Conservation (phyloP, 2,888 invertebrate genomes). For the Melieria picta region DNA sequence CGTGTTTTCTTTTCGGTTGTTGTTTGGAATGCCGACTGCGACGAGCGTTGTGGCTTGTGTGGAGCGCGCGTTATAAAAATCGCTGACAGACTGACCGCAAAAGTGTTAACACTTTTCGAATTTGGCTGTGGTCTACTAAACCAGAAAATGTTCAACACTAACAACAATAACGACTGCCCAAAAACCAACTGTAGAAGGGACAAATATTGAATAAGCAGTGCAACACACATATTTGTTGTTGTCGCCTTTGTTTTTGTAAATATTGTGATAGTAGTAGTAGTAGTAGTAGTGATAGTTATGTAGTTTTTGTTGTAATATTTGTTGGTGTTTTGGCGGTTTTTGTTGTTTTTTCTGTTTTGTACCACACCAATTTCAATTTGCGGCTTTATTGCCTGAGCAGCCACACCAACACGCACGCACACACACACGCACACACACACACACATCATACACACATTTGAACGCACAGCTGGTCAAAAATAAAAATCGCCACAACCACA, state of each 20-base stretch:
- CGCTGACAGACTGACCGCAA: constrained; percentile 31
- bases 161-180: constrained; percentile 16
- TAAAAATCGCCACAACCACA: background rate
- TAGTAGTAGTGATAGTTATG: too few relatives aligned
- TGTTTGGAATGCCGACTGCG: too few relatives aligned
- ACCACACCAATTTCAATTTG: constrained; percentile 39
- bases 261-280: too few relatives aligned
- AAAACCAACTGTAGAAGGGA: background rate
- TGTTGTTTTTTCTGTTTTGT: constrained; percentile 29
- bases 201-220: constrained; percentile 25
- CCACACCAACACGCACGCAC: constrained; percentile 1
- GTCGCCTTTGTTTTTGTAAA: constrained; percentile 23
- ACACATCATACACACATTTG: background rate
- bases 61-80: constrained; percentile 22
- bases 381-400: constrained; percentile 28
- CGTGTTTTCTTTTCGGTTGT: too few relatives aligned
- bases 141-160: constrained; percentile 17
- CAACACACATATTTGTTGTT: constrained; percentile 17
- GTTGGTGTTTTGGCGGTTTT: constrained; percentile 40
- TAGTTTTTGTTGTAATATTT: constrained; percentile 10
- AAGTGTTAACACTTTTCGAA: constrained; percentile 14
- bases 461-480: constrained; percentile 20
- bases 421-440: constrained; percentile 16
- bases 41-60: constrained; percentile 5
- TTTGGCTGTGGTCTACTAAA: too few relatives aligned